Evolutionary conservation across 2,113 vertebrate genomes (phyloP).

Genomic region (Cervus canadensis): DNA sequence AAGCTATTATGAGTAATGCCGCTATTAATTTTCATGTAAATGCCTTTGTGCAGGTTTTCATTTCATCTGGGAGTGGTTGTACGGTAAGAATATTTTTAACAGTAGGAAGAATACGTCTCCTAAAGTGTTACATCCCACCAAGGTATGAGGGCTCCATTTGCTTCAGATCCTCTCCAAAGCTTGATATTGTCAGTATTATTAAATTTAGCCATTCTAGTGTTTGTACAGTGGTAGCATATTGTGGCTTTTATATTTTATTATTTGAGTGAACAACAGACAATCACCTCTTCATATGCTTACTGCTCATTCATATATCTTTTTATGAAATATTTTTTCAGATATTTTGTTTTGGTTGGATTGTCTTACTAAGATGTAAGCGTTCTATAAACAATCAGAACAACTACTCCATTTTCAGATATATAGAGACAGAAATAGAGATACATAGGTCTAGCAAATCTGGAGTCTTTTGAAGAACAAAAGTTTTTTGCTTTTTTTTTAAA

Average conservation of each 20-base stretch:
- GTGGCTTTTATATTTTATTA: neutral
- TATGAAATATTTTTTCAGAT: neutral
- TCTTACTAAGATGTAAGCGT: neutral
- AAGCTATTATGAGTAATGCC: neutral
- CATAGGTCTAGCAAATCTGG: neutral
- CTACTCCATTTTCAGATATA: neutral
- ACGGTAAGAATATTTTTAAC: neutral
- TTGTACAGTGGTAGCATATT: neutral
- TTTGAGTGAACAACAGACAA: neutral
- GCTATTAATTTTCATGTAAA: conserved; percentile 22
- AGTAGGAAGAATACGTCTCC: neutral
- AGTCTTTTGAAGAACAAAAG: neutral
- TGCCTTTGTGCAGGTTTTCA: conserved; percentile 11
- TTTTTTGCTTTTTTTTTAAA: neutral
- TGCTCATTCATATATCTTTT: neutral
- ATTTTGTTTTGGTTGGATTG: neutral
- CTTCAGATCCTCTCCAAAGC: neutral
- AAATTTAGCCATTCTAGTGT: neutral
- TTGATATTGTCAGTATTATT: neutral
- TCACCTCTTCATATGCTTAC: neutral
- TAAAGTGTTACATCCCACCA: neutral
- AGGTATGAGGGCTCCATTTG: neutral
- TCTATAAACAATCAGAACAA: neutral
- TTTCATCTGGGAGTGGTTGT: neutral
- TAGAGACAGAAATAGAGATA: neutral